A percentile compares a stretch with the other conserved stretches of the same genome.
phyloP scores from a whole-genome alignment of 2,113 vertebrate species.

The Nyctibius bracteatus region DNA sequence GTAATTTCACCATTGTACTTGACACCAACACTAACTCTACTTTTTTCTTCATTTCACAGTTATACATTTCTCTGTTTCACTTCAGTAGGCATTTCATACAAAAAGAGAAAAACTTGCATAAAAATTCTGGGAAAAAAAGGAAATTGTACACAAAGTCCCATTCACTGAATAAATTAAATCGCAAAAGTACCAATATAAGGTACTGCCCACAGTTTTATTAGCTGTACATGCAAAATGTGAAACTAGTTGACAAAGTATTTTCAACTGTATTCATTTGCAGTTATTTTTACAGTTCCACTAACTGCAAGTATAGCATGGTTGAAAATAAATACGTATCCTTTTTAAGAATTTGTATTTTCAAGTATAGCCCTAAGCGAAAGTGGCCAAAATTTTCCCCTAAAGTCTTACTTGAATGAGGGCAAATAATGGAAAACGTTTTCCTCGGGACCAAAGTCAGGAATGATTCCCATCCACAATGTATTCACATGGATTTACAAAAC shows the following conservation, averaged over 20 bases:
- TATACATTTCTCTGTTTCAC: background rate
- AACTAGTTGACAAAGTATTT: background rate
- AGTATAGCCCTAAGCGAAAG: background rate
- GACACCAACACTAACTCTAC: background rate
- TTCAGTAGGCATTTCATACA: background rate
- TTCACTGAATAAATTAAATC: background rate
- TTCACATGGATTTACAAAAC: background rate
- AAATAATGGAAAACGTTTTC: background rate
- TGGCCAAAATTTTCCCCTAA: background rate
- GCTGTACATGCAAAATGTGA: background rate
- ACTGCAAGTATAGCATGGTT: background rate
- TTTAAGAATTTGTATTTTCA: background rate
- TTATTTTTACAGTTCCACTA: background rate
- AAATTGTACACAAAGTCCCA: background rate
- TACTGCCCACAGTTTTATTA: background rate
- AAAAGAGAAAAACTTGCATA: background rate
- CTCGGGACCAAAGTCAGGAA: background rate
- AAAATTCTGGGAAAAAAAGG: background rate
- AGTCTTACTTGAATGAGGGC: background rate
- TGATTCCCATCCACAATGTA: background rate
- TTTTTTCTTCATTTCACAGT: background rate
- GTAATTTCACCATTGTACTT: background rate
- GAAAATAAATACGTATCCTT: background rate
- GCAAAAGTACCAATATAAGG: background rate
- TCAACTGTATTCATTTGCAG: background rate